Percentiles rank a stretch among this genome's conserved stretches.
These are phyloP conservation scores for Polia nebulosa DNA, from an alignment of 2,888 invertebrate genomes.

Conservation along the genomic window DNA sequence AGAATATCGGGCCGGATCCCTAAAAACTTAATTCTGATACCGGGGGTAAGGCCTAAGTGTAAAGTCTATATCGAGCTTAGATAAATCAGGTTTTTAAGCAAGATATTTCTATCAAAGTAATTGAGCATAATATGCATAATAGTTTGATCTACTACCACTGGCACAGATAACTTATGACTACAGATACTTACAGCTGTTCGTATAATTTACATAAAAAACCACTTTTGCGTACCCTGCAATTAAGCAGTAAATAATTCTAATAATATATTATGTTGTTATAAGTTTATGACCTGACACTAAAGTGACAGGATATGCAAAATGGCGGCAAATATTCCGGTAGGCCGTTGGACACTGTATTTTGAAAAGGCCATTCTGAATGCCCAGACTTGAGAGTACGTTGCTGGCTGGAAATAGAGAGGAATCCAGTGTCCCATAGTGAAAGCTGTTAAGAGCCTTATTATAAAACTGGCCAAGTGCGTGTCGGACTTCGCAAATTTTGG, in stretches of 20 bases:
- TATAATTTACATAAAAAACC: constrained; percentile 27
- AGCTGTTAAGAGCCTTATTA: too few relatives aligned
- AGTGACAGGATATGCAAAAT: background rate
- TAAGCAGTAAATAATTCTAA: constrained; percentile 37
- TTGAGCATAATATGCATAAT: constrained; percentile 13
- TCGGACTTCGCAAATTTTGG: too few relatives aligned
- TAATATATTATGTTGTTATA: constrained; percentile 1
- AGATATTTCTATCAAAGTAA: constrained; percentile 15
- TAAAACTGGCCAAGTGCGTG: too few relatives aligned
- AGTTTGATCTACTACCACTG: background rate
- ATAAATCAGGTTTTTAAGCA: background rate
- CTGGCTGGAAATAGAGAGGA: too few relatives aligned
- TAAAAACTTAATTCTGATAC: too few relatives aligned
- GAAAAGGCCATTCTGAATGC: background rate
- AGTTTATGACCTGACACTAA: background rate
- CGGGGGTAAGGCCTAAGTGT: too few relatives aligned
- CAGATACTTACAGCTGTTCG: constrained; percentile 26
- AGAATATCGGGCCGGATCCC: too few relatives aligned
- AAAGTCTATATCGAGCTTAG: background rate
- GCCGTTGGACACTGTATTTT: background rate
- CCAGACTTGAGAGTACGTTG: too few relatives aligned
- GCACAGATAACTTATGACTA: constrained; percentile 6
- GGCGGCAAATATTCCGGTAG: background rate
- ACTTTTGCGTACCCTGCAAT: constrained; percentile 17
- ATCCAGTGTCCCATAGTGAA: too few relatives aligned